Evolutionary conservation across 2,797 vertebrate species (phyloP), one percentile per base, ranked within the genome.

Genomic region (Botia almorhae): DNA sequence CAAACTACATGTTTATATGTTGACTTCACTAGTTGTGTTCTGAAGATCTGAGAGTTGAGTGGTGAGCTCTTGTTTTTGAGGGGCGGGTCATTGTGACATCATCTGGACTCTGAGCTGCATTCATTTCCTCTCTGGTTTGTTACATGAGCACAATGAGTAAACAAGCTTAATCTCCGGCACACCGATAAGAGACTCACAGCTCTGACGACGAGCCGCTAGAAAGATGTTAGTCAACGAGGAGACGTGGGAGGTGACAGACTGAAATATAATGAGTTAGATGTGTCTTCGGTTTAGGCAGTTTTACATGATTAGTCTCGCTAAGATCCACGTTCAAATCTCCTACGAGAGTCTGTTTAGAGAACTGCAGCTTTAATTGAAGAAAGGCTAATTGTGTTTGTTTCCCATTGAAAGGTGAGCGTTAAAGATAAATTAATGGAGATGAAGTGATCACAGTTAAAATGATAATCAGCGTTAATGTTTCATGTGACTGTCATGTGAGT

Each of bases 121-220:
- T 76, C 21, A 76, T 56, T 76, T 76, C 51, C 36, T 68, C 51
- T 76, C 51, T 2, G 19, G 50, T 68, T 56, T 51, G 68, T 56
- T 68, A 46, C 63, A 76, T 43, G 74, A 55, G 16, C 63, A 68
- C 51, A 76, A 46, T 68, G 74, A 68, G 74, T 76, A 68, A 76
- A 76, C 74, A 68, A 68, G 63, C 7, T 51, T 76, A 56, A 76
- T 68, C 63, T 68, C 36, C 1, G 6, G 50, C 74, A 67, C 51
- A 65, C 26, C 51, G n/a, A 55, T 55, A 56, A 76, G 29, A 26
- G 50, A 50, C 33, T 56, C 19, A 67, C 53, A 56, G 67, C 74
- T 50, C 71, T 53, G 6, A 61, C 21, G 33, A 68, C 7, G 33
- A 46, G 19, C 19, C 6, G 11, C 63, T 67, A 56, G 43, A 76